A percentile compares a stretch with the other conserved stretches of the same genome.
Evolutionary conservation across 2,888 invertebrate species (phyloP).

Genomic region (Hydraecia micacea): DNA sequence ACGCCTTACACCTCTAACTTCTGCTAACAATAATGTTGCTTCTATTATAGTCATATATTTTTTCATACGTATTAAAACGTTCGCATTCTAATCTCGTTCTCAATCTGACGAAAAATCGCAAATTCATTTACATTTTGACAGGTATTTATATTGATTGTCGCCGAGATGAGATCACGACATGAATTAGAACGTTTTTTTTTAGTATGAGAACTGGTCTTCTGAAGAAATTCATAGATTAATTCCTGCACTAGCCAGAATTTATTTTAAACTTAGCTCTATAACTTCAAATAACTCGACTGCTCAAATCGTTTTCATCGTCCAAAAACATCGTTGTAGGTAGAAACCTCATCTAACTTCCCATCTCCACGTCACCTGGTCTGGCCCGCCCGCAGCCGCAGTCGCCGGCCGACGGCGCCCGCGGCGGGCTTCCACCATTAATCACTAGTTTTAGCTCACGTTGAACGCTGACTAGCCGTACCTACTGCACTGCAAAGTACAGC

Average conservation of each 20-base stretch:
- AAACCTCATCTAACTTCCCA: constrained; percentile 1
- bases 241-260: background rate
- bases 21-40: background rate
- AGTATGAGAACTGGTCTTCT: background rate
- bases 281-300: background rate
- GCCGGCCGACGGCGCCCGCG: constrained; percentile 85
- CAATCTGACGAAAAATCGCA: too few relatives aligned
- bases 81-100: background rate
- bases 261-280: background rate
- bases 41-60: background rate
- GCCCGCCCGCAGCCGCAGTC: constrained; percentile 74
- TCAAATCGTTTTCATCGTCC: background rate
- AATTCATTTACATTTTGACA: too few relatives aligned
- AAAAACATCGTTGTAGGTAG: constrained; percentile 28
- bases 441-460: constrained; percentile 85
- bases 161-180: background rate
- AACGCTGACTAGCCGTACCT: constrained; percentile 75
- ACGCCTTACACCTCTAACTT: background rate
- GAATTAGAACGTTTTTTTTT: background rate
- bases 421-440: constrained; percentile 86
- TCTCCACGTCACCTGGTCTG: constrained; percentile 38
- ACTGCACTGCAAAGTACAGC: constrained; percentile 68
- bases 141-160: too few relatives aligned
- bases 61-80: background rate
- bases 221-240: background rate